These are phyloP conservation scores for Esox niger DNA, from an alignment of 2,113 vertebrate genomes.

Conservation along the genomic window DNA sequence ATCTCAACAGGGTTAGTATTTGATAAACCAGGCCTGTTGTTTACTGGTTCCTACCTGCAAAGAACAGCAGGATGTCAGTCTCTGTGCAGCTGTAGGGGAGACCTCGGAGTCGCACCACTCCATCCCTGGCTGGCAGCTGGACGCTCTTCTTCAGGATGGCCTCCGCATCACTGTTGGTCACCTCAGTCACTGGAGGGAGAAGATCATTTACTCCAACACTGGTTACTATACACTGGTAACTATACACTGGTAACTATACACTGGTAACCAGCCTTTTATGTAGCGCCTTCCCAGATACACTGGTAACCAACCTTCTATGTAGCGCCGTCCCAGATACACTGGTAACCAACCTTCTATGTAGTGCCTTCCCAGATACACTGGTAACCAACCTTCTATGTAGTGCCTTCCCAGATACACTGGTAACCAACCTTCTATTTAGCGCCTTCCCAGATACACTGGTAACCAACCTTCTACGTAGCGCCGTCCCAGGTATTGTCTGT, in stretches of 20 bases:
- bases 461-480: constrained; percentile 90
- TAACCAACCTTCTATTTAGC: too few relatives aligned
- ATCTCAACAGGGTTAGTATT: too few relatives aligned
- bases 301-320: too few relatives aligned
- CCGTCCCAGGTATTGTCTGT: constrained; percentile 86
- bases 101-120: constrained; percentile 82
- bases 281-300: too few relatives aligned
- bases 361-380: too few relatives aligned
- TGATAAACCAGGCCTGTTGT: neutral
- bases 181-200: constrained; percentile 71
- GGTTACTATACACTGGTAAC: too few relatives aligned
- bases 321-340: neutral
- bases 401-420: too few relatives aligned
- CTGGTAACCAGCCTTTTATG: too few relatives aligned
- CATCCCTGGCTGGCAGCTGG: constrained; percentile 48
- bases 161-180: constrained; percentile 83
- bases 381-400: too few relatives aligned
- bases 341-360: neutral
- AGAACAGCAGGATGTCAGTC: constrained; percentile 81
- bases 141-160: constrained; percentile 64
- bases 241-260: too few relatives aligned
- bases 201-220: too few relatives aligned
- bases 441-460: too few relatives aligned
- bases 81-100: constrained; percentile 82
- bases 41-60: constrained; percentile 73